Evolutionary conservation across 1,140 invertebrate genomes (phyloP).

Genomic region (Caerostris darwini): DNA sequence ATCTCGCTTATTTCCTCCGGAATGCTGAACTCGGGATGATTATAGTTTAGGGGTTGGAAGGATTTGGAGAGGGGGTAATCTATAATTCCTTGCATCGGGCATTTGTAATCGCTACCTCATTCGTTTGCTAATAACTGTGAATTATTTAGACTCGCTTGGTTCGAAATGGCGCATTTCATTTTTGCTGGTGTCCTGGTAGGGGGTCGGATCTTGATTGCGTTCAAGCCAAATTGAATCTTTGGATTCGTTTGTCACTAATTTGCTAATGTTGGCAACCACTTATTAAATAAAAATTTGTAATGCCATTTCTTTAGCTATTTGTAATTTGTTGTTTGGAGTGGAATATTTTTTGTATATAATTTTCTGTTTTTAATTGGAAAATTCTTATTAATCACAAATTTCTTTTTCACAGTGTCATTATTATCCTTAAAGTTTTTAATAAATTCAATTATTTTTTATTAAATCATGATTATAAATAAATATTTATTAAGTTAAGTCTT

Average conservation of each 20-base stretch:
- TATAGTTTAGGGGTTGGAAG: not conserved
- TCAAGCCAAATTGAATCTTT: not conserved
- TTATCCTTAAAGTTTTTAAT: no score
- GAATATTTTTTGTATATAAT: no score
- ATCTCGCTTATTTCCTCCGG: constrained; percentile 57
- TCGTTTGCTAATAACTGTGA: constrained; percentile 75
- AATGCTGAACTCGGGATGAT: constrained; percentile 16
- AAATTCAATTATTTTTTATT: no score
- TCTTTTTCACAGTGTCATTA: no score
- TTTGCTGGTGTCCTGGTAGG: constrained; percentile 38
- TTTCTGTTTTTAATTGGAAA: no score
- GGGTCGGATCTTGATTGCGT: constrained; percentile 49
- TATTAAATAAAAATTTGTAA: not conserved
- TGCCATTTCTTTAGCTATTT: no score
- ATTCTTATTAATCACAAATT: no score
- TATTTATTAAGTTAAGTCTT: no score
- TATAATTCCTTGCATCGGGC: constrained; percentile 73
- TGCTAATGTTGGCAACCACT: not conserved
- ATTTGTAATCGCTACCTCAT: constrained; percentile 76
- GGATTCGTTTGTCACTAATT: not conserved
- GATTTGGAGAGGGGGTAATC: constrained; percentile 2
- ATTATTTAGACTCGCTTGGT: constrained; percentile 72
- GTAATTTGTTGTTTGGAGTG: no score
- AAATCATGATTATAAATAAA: no score
- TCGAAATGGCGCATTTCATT: constrained; percentile 63